phyloP scores from a whole-genome alignment of 2,888 invertebrate genomes.

The Nomada fabriciana region DNA sequence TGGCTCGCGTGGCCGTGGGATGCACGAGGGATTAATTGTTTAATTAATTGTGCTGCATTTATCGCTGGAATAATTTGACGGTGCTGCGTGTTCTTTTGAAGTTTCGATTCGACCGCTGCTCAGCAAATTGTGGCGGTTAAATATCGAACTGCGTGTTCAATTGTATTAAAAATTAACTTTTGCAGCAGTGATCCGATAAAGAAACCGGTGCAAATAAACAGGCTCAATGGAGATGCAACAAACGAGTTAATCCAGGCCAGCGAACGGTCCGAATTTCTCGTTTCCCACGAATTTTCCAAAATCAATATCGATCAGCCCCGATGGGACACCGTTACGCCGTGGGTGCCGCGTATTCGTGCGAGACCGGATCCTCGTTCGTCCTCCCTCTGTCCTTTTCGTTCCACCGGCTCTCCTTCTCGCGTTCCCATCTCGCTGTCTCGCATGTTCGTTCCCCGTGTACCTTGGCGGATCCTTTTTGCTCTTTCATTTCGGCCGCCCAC shows the following conservation, averaged over 20 bases:
- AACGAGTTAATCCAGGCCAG: neutral
- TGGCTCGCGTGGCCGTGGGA: neutral
- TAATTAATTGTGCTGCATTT: neutral
- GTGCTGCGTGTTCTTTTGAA: too few species aligned
- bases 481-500: conserved; percentile 79
- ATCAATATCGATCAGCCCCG: conserved; percentile 46
- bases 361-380: conserved; percentile 40
- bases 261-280: conserved; percentile 14
- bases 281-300: conserved; percentile 35
- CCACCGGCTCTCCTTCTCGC: neutral
- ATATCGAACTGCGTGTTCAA: too few species aligned
- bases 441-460: conserved; percentile 31
- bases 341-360: conserved; percentile 29
- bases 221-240: too few species aligned
- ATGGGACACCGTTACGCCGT: conserved; percentile 43
- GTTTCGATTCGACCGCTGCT: too few species aligned
- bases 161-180: too few species aligned
- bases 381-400: neutral
- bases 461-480: conserved; percentile 70
- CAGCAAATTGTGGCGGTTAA: too few species aligned
- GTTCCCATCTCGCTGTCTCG: neutral
- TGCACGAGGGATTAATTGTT: neutral
- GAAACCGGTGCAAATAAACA: too few species aligned
- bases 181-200: too few species aligned
- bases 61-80: neutral